Evolutionary conservation across 2,888 invertebrate species (phyloP).

Genomic region (Aleiodes testaceus): DNA sequence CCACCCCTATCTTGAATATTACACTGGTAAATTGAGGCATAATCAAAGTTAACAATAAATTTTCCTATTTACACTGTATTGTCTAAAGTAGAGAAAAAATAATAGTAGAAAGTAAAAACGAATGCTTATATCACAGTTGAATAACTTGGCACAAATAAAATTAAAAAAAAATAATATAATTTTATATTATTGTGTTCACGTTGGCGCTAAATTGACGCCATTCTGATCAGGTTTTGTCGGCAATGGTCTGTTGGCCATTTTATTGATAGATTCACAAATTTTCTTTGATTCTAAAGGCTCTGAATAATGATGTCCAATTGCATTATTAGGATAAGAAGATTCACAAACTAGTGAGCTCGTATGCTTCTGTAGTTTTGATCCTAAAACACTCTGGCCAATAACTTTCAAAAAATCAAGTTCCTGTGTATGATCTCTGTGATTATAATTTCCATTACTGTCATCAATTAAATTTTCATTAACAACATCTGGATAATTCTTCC

Average conservation of each 20-base stretch:
- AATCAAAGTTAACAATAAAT: too few species aligned
- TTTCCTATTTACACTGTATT: slow-evolving; percentile 22
- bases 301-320: slow-evolving; percentile 75
- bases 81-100: slow-evolving; percentile 7
- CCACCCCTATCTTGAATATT: too few species aligned
- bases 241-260: slow-evolving; percentile 81
- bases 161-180: slow-evolving; percentile 1
- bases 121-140: slow-evolving; percentile 66
- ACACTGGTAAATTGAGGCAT: too few species aligned
- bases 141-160: slow-evolving; percentile 50
- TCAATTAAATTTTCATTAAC: slow-evolving; percentile 53
- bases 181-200: slow-evolving; percentile 46
- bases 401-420: slow-evolving; percentile 78
- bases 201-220: slow-evolving; percentile 55
- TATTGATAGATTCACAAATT: slow-evolving; percentile 73
- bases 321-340: slow-evolving; percentile 76
- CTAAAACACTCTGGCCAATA: slow-evolving; percentile 76
- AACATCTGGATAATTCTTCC: slow-evolving; percentile 66
- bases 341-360: slow-evolving; percentile 72
- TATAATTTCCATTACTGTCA: slow-evolving; percentile 43
- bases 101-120: slow-evolving; percentile 14
- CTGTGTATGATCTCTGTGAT: slow-evolving; percentile 64
- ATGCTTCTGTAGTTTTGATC: slow-evolving; percentile 62
- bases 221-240: slow-evolving; percentile 78
- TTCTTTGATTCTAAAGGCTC: slow-evolving; percentile 74